A percentile compares a stretch with the other conserved stretches of the same genome.
These are phyloP conservation scores for Drosophila pandora DNA, from an alignment of 1,140 invertebrate genomes.

Conservation along the genomic window DNA sequence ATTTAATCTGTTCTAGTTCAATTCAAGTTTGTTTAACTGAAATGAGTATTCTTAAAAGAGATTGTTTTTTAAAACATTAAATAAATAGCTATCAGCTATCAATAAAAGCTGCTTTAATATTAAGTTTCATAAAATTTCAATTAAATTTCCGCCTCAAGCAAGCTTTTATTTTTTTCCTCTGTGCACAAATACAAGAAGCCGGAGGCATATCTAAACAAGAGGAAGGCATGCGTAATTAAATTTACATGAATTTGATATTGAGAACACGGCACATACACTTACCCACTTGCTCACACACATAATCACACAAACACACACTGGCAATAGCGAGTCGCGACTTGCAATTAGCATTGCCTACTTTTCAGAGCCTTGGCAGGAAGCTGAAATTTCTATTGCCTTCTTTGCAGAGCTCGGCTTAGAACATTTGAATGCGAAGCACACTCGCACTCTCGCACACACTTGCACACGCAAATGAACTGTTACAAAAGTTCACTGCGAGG, in stretches of 20 bases:
- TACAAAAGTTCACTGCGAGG: constrained; percentile 63
- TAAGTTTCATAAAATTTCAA: not conserved
- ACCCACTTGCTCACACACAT: constrained; percentile 6
- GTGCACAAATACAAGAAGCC: constrained; percentile 3
- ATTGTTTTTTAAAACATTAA: too few relatives aligned
- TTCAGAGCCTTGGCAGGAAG: constrained; percentile 36
- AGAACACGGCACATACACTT: constrained; percentile 40
- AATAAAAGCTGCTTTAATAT: not conserved
- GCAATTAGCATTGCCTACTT: constrained; percentile 67
- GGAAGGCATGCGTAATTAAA: constrained; percentile 77
- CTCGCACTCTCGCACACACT: constrained; percentile 14
- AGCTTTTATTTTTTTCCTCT: not conserved
- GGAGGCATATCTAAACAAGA: constrained; percentile 53
- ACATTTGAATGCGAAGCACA: constrained; percentile 46
- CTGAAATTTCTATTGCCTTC: constrained; percentile 44
- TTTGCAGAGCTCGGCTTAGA: constrained; percentile 27
- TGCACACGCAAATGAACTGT: constrained; percentile 45
- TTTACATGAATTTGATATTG: constrained; percentile 81
- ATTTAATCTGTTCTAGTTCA: too few relatives aligned
- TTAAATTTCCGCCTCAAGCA: not conserved
- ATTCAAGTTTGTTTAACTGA: too few relatives aligned
- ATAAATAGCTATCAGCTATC: too few relatives aligned
- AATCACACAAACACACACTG: constrained; percentile 8
- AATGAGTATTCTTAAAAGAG: too few relatives aligned
- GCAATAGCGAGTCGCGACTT: constrained; percentile 26